These are phyloP conservation scores for Heteronetta atricapilla DNA, from an alignment of 2,113 vertebrate genomes.

Conservation along the genomic window DNA sequence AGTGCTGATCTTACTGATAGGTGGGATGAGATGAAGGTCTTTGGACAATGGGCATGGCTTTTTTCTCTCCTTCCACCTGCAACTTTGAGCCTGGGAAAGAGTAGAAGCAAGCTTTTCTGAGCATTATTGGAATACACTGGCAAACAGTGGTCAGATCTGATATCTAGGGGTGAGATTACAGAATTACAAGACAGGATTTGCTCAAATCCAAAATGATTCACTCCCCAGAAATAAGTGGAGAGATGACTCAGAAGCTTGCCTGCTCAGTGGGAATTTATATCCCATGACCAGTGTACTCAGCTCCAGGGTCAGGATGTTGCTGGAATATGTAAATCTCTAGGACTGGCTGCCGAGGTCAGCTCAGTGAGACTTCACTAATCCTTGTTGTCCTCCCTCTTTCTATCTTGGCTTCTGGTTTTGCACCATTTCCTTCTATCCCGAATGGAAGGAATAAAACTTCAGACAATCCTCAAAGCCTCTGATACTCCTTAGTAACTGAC, in stretches of 20 bases:
- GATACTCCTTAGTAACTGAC: not conserved
- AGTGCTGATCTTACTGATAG: not conserved
- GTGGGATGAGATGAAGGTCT: not conserved
- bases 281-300: not conserved
- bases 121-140: accelerated
- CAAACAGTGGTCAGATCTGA: not conserved
- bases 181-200: not conserved
- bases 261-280: not conserved
- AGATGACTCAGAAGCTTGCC: not conserved
- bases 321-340: not conserved
- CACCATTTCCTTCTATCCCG: not conserved
- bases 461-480: not conserved
- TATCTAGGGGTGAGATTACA: not conserved
- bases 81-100: not conserved
- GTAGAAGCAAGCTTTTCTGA: not conserved
- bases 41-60: not conserved
- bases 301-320: not conserved
- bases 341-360: not conserved
- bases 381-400: not conserved
- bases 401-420: not conserved
- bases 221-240: not conserved
- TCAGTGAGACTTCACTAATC: not conserved
- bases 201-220: not conserved
- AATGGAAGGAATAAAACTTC: not conserved
- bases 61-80: not conserved